Percentiles rank a stretch among this genome's conserved stretches.
Conservation (phyloP, 1,140 invertebrate species). For the Papilio glaucus region DNA sequence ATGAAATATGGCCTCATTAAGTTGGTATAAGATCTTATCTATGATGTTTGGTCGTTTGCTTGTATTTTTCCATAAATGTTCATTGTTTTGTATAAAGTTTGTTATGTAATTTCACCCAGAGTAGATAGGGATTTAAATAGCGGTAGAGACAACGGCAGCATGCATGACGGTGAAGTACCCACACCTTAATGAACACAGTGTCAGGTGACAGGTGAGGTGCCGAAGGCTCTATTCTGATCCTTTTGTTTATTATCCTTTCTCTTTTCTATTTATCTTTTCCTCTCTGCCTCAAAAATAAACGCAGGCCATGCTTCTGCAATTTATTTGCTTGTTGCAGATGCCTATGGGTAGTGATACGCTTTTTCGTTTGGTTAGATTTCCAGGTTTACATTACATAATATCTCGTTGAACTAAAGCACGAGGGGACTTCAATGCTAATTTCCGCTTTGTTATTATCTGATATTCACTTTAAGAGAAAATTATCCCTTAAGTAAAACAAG, state of each 20-base stretch:
- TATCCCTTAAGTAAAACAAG: neutral
- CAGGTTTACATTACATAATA: neutral
- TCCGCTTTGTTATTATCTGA: neutral
- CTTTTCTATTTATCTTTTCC: no score
- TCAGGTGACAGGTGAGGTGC: no score
- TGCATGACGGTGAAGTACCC: no score
- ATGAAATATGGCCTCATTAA: conserved; percentile 15
- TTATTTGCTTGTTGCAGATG: no score
- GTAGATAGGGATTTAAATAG: no score
- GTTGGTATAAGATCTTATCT: conserved; percentile 9
- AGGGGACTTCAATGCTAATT: conserved; percentile 1
- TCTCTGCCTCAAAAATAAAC: no score
- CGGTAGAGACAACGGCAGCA: no score
- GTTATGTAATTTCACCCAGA: neutral
- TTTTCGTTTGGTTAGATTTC: neutral
- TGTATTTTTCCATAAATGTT: conserved; percentile 3
- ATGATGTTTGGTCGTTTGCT: neutral
- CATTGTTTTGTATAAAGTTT: neutral
- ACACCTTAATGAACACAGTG: no score
- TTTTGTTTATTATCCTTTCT: no score
- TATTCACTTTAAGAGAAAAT: conserved; percentile 3
- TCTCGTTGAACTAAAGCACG: neutral
- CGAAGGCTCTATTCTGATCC: no score
- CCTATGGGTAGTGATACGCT: no score
- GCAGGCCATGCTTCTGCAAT: no score